Percentiles rank a stretch among this genome's conserved stretches.
Evolutionary conservation across 2,797 vertebrate genomes (phyloP).

Genomic region (Tauraco hartlaubi): DNA sequence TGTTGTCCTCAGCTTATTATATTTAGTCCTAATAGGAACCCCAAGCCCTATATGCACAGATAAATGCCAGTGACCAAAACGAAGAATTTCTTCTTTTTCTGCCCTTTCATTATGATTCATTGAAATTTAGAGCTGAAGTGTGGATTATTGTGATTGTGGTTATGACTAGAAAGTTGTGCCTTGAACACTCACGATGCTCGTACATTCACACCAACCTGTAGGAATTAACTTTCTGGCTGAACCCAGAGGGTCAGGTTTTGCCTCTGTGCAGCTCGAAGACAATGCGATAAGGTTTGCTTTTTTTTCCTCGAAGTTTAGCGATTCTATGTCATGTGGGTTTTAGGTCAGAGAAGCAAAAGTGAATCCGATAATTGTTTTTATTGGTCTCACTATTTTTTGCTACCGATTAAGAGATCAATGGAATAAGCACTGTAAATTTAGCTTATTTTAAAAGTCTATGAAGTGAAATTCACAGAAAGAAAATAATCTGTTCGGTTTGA

Average conservation of each 20-base stretch:
- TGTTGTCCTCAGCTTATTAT: not conserved
- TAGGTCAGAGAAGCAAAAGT: not conserved
- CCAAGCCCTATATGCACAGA: not conserved
- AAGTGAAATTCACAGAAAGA: not conserved
- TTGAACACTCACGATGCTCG: not conserved
- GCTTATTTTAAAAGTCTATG: not conserved
- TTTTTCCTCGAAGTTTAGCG: not conserved
- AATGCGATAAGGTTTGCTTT: not conserved
- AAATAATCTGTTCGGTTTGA: not conserved
- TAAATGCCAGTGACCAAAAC: not conserved
- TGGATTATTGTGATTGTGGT: not conserved
- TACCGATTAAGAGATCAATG: not conserved
- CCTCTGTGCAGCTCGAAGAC: not conserved
- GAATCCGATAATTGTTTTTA: not conserved
- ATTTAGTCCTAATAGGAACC: not conserved
- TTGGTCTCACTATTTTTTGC: not conserved
- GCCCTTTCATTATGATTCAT: not conserved
- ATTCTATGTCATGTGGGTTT: not conserved
- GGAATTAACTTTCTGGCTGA: not conserved
- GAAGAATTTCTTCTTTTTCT: not conserved
- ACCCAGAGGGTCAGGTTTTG: not conserved
- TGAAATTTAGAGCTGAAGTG: not conserved
- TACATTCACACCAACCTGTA: not conserved
- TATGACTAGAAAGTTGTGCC: not conserved
- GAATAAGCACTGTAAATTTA: not conserved